phyloP scores from a whole-genome alignment of 2,113 vertebrate genomes.

The Garra rufa region DNA sequence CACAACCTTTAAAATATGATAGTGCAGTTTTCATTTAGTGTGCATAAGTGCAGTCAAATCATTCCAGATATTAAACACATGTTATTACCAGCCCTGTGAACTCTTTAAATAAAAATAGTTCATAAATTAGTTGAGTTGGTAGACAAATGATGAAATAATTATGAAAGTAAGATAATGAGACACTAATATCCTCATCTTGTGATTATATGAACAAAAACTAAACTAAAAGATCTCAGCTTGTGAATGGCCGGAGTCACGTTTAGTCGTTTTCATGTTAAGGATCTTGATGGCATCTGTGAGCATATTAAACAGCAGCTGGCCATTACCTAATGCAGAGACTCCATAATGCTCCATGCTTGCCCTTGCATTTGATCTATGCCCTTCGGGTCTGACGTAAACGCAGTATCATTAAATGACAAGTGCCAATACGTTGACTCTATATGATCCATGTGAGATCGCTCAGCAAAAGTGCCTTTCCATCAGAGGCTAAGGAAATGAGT shows the following conservation, averaged over 20 bases:
- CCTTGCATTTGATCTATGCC: conserved; percentile 53
- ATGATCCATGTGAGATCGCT: conserved; percentile 72
- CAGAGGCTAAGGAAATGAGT: conserved; percentile 65
- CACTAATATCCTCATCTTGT: neutral
- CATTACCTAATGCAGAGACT: conserved; percentile 41
- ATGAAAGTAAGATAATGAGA: neutral
- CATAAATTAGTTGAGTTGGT: neutral
- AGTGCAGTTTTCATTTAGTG: neutral
- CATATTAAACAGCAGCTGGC: conserved; percentile 42
- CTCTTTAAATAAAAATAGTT: neutral
- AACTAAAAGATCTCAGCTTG: neutral
- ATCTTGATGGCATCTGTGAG: conserved; percentile 1
- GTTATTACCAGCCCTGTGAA: neutral
- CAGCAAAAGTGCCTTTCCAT: conserved; percentile 75
- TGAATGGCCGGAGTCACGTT: neutral
- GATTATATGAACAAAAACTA: neutral
- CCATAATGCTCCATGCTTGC: conserved; percentile 1
- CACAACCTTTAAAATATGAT: neutral
- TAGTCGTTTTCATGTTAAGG: neutral
- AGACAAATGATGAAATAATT: neutral
- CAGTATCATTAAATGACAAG: conserved; percentile 79
- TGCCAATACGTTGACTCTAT: conserved; percentile 70
- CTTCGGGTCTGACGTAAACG: conserved; percentile 61
- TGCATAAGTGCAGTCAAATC: neutral
- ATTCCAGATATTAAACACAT: neutral